Evolutionary conservation across 2,888 invertebrate genomes (phyloP), one percentile per base, ranked within the genome.

Genomic region (Calameuta idolon): DNA sequence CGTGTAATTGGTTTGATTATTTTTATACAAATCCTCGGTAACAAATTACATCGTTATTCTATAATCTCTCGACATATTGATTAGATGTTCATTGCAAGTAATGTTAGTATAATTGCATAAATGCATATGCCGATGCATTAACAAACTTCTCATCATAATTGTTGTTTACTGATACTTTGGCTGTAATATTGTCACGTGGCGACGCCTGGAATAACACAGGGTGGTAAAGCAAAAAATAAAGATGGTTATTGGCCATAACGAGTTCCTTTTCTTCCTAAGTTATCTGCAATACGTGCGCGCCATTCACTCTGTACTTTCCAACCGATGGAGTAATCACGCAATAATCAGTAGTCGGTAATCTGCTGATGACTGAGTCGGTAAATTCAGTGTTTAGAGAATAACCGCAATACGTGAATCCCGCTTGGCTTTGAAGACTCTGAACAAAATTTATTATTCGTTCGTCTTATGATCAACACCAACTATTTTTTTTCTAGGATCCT

Each of bases 401-500:
- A 55, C 23, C 9, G 23, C 23, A 78, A 12, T 4, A 69, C 34
- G 34, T 71, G 37, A 34, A 23, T 74, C 55, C 30, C 15, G n/a
- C 30, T 40, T 40, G 23, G 55, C 15, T 55, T 55, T 5, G 15
- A 55, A 55, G 55, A 9, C 1, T 23, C 55, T 55, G 9, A 55
- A 55, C 23, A 55, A 55, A 71, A 71, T 15, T 34, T 23, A 71
- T 15, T 30, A 71, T 71, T 33, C 12, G 31, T 71, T 34, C 71
- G 34, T 71, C 34, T 75, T 74, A 69, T 35, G 23, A 73, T 34
- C 33, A 40, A 77, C 69, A 55, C 69, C 55, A 55, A 69, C 77
- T 55, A 55, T 68, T 82, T 77, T 77, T 83, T 76, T 89, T 87
- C 73, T 85, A 90, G 90, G 89, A 83, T 85, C 89, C 81, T 86